These are phyloP conservation scores for Actenoides hombroni DNA, from an alignment of 2,113 vertebrate genomes.

Conservation along the genomic window DNA sequence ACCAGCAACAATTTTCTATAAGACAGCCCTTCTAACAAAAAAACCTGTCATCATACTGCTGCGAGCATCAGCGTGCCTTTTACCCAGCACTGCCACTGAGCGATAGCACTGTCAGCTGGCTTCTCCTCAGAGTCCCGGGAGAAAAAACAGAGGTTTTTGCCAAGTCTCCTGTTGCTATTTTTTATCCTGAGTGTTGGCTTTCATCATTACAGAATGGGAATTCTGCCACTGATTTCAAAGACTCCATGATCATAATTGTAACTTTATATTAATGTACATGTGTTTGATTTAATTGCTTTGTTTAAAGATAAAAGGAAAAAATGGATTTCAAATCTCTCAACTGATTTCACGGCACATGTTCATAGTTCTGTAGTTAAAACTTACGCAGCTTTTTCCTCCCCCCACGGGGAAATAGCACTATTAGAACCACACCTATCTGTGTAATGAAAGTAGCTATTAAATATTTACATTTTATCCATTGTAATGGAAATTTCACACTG, in stretches of 20 bases:
- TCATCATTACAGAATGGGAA: constrained; percentile 53
- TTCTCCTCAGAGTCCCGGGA: constrained; percentile 28
- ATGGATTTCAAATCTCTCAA: constrained; percentile 42
- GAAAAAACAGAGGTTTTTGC: constrained; percentile 43
- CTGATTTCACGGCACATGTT: constrained; percentile 54
- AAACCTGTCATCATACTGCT: background rate
- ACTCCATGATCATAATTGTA: constrained; percentile 34
- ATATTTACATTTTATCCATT: constrained; percentile 55
- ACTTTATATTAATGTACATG: constrained; percentile 55
- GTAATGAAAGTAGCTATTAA: constrained; percentile 54
- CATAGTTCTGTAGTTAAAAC: background rate
- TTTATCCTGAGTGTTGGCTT: constrained; percentile 40
- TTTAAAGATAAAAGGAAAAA: constrained; percentile 58
- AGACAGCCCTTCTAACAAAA: background rate
- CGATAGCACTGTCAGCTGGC: background rate
- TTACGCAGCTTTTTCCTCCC: constrained; percentile 32
- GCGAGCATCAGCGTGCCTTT: background rate
- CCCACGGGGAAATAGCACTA: constrained; percentile 20
- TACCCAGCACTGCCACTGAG: background rate
- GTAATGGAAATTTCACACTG: constrained; percentile 50
- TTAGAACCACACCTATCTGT: constrained; percentile 42
- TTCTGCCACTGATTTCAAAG: constrained; percentile 62
- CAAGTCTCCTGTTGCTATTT: constrained; percentile 54
- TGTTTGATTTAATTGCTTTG: constrained; percentile 63
- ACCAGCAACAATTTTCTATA: background rate